Conservation (phyloP, 2,113 vertebrate species). For the Crocuta crocuta region DNA sequence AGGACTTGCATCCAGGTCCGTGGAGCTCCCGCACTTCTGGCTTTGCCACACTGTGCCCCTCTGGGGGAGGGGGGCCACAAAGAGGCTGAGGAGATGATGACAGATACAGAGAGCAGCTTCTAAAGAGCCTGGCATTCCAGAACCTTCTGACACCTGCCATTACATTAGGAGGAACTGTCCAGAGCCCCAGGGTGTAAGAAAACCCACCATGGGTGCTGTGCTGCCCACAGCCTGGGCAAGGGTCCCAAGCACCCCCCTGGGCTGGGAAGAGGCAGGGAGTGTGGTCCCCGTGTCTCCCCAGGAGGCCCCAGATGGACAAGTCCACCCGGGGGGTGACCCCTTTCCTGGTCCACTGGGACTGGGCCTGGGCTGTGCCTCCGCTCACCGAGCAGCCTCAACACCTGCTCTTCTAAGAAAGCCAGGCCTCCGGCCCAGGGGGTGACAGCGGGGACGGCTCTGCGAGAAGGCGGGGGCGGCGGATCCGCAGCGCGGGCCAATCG, state of each 20-base stretch:
- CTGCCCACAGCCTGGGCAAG: background rate
- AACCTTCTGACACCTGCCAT: background rate
- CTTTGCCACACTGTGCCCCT: rapidly evolving
- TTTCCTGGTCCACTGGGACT: background rate
- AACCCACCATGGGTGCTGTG: background rate
- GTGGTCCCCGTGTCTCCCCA: rapidly evolving
- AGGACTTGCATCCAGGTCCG: background rate
- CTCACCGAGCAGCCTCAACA: background rate
- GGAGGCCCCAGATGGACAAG: rapidly evolving
- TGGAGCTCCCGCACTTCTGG: background rate
- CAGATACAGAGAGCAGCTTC: background rate
- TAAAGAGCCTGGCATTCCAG: background rate
- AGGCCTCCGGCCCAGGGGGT: rapidly evolving
- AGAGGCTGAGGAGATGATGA: background rate
- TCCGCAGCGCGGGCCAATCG: rapidly evolving
- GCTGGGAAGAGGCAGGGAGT: background rate
- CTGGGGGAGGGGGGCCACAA: background rate
- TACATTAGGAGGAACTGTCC: background rate
- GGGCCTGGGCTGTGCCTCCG: background rate
- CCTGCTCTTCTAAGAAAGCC: background rate
- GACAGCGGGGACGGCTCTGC: background rate
- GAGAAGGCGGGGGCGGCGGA: background rate
- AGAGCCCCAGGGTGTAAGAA: rapidly evolving
- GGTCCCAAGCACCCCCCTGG: background rate
- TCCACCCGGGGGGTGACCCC: background rate